Evolutionary conservation across 2,113 vertebrate genomes (phyloP).

Genomic region (Tetrax tetrax): DNA sequence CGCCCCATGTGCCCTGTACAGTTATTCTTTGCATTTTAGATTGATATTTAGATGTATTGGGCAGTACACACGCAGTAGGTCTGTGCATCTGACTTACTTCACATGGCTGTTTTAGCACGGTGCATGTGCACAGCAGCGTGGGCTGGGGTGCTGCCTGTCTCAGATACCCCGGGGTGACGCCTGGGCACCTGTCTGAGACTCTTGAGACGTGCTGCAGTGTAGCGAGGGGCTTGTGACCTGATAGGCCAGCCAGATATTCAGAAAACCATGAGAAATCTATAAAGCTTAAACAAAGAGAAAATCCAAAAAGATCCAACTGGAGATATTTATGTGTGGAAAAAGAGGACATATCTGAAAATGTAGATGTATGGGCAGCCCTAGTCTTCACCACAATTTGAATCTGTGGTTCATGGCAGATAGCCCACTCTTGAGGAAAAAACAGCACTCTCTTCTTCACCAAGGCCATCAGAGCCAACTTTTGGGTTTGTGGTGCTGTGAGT

Average conservation of each 20-base stretch:
- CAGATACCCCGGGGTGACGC: background rate
- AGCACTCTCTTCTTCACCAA: conserved; percentile 2
- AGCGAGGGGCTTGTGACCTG: background rate
- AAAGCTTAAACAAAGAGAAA: background rate
- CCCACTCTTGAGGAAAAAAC: background rate
- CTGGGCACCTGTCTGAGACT: background rate
- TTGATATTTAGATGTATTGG: background rate
- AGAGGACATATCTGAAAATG: conserved; percentile 14
- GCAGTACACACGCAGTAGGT: background rate
- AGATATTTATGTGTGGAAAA: conserved; percentile 21
- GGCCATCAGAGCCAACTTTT: background rate
- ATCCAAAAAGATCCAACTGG: background rate
- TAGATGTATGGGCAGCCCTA: background rate
- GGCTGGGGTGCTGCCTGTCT: background rate
- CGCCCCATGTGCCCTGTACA: background rate
- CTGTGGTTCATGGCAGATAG: conserved; percentile 25
- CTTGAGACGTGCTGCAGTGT: background rate
- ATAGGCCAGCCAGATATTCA: background rate
- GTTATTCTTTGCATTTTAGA: background rate
- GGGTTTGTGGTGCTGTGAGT: background rate
- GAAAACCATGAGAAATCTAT: background rate
- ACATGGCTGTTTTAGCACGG: background rate
- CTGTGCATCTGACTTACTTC: background rate
- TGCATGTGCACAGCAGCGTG: background rate
- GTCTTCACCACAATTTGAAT: background rate